Percentiles rank a stretch among this genome's conserved stretches.
phyloP scores from a whole-genome alignment of 2,113 vertebrate species.

The Catharus minimus region DNA sequence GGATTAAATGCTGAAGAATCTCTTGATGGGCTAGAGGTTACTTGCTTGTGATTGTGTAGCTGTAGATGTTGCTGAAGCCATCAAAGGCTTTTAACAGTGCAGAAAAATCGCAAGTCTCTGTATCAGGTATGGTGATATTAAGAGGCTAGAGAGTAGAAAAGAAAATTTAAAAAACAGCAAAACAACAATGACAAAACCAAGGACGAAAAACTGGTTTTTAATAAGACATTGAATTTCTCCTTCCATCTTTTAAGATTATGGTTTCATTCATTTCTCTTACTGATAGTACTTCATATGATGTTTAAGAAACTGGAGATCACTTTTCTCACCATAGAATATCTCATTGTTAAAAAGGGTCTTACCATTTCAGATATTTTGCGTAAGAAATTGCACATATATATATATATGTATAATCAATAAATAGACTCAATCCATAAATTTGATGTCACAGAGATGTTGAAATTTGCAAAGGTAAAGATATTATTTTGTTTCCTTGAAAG shows the following conservation, averaged over 20 bases:
- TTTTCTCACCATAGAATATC: neutral
- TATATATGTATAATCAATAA: neutral
- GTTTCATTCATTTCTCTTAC: neutral
- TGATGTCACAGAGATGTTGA: neutral
- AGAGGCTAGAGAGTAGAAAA: neutral
- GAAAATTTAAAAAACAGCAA: neutral
- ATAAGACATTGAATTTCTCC: neutral
- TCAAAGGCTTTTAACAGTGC: neutral
- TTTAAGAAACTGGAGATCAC: neutral
- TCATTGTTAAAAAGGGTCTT: neutral
- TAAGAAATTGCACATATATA: neutral
- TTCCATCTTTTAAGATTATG: neutral
- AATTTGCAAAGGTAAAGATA: neutral
- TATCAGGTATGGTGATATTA: neutral
- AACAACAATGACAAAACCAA: neutral
- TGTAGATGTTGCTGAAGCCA: neutral
- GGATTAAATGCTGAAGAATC: neutral
- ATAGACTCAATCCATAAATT: neutral
- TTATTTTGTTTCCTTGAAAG: neutral
- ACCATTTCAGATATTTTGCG: neutral
- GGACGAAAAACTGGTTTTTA: rapidly evolving
- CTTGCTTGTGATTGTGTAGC: neutral
- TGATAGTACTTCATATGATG: neutral
- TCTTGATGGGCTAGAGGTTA: neutral
- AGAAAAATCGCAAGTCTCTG: neutral